Evolutionary conservation across 2,888 invertebrate genomes (phyloP), one percentile per base, ranked within the genome.

Genomic region (Pherbina coryleti): DNA sequence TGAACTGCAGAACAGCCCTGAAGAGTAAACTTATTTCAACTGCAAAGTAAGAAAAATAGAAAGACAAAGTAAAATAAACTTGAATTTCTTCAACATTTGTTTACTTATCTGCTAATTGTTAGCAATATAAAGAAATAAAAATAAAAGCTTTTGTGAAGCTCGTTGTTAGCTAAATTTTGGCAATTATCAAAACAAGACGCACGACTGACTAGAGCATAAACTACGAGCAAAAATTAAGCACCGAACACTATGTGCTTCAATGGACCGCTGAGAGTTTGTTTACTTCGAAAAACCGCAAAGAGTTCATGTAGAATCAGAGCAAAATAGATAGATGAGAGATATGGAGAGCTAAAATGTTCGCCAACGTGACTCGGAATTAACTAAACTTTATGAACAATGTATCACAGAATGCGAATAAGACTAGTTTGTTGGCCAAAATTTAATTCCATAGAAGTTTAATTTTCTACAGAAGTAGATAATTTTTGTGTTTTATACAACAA

Each of bases 201-300:
- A 86, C 85, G 86, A 86, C 84, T 86, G 86, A 82, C 85, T 85
- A 31, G 62, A 31, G 62, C 25, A 28, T 28, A 11, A 62, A 60
- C 22, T 19, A 60, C 11, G 60, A 25, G 14, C 4, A 3, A 25
- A 25, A 14, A 55, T 55, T n/a, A 22, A 55, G 55, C 19, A 22
- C 7, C 19, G 55, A 8, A 19, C 55, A 22, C 19, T 9, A n/a
- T 55, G 5, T 55, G 57, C 25, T 25, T 19, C 14, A 17, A 64
- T 31, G 17, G 14, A 64, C 25, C n/a, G 64, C 31, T 17, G 3
- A 25, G 31, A 28, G 64, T 28, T 62, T 28, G 31, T 28, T 62
- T 28, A n/a, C 17, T 31, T 17, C 22, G 64, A n/a, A 8, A 31
- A n/a, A 31, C n/a, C 31, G 3, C 44, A 44, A 44, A 44, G 44